phyloP scores from a whole-genome alignment of 2,888 invertebrate genomes.

The Nipponacmea schrenckii region DNA sequence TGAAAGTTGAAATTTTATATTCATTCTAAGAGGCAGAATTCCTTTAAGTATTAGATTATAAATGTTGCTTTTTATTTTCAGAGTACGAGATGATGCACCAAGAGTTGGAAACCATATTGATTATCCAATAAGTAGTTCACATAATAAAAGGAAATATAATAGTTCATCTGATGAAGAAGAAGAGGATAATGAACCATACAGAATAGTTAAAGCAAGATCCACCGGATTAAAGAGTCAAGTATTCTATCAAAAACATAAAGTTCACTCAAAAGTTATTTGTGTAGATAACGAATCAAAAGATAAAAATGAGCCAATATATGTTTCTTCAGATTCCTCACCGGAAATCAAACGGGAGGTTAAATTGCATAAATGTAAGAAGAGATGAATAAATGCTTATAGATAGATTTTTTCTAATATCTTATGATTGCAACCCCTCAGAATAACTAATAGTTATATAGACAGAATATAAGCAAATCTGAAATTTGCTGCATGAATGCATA shows the following conservation, averaged over 20 bases:
- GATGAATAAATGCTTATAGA: too few species aligned
- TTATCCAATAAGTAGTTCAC: not conserved
- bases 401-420: too few species aligned
- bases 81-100: conserved; percentile 56
- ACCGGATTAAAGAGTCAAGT: conserved; percentile 7
- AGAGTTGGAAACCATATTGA: conserved; percentile 33
- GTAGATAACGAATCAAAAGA: conserved; percentile 5
- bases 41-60: too few species aligned
- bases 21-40: too few species aligned
- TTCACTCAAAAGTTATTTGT: conserved; percentile 37
- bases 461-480: too few species aligned
- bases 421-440: too few species aligned
- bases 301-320: conserved; percentile 3
- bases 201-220: conserved; percentile 10
- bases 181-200: conserved; percentile 12
- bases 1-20: too few species aligned
- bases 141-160: conserved; percentile 16
- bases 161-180: conserved; percentile 18
- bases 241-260: conserved; percentile 13
- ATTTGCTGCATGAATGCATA: too few species aligned
- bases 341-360: not conserved
- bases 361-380: not conserved
- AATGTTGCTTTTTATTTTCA: too few species aligned
- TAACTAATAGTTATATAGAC: too few species aligned
- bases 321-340: not conserved